Evolutionary conservation across 2,888 invertebrate genomes (phyloP), one percentile per base, ranked within the genome.

Genomic region (Watsonalla binaria): DNA sequence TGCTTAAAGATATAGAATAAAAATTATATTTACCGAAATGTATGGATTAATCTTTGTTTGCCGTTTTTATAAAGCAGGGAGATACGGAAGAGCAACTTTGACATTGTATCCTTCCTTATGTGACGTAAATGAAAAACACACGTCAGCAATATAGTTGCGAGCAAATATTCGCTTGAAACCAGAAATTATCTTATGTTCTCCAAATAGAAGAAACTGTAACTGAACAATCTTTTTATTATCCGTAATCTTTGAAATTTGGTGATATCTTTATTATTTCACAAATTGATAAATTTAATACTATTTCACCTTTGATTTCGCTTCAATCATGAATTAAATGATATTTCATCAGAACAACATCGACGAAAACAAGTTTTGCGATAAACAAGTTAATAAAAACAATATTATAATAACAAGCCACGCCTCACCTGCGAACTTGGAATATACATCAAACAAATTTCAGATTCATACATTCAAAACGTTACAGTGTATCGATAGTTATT

Each of bases 381-480:
- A 55, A 54, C 59, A 45, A 48, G 57, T 62, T 60, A 53, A 15
- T 50, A 34, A 58, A 54, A 54, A 63, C 56, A 24, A 15, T 42
- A 42, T 47, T 42, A 42, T 11, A 24, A 24, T 24, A 35, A 11
- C 34, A 9, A 49, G 39, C 37, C 49, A 15, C 49, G 37, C 14
- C 9, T 49, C 58, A 65, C 61, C 73, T 62, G 59, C 72, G 72
- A 76, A 76, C 74, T 72, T 65, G 66, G 64, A 64, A 51, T 51
- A 51, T 47, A 46, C 45, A 55, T 71, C 66, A 65, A 65, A 67
- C 61, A 61, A 70, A 64, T 11, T 42, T 67, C 62, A 58, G 59
- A 61, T 64, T 69, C 24, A 66, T 63, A 64, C 60, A 61, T 64
- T 49, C 8, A 15, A 49, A 49, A 49, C 39, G 49, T n/a, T 49